Conservation (phyloP, 37 sponge, comb jelly and placozoan genomes). For the Petrosia ficiformis region DNA sequence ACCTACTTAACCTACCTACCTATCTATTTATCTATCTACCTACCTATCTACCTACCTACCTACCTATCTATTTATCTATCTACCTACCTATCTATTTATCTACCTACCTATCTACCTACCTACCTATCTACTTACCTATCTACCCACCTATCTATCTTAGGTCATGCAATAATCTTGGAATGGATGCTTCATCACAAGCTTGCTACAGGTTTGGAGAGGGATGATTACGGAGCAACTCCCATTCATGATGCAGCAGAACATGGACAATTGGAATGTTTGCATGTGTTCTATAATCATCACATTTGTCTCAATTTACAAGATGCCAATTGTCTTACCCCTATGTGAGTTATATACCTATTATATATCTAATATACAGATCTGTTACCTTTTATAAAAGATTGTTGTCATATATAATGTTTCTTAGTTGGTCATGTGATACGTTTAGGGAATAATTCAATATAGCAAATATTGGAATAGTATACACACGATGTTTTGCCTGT, state of each 20-base stretch:
- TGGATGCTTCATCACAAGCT: constrained; percentile 84
- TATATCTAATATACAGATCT: not conserved
- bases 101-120: no score
- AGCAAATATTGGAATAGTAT: no score
- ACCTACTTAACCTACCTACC: no score
- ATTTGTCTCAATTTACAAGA: constrained; percentile 54
- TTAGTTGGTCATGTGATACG: not conserved
- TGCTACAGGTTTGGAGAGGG: constrained; percentile 72
- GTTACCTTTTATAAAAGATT: not conserved
- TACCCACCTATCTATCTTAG: no score
- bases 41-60: no score
- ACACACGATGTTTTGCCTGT: no score
- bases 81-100: no score
- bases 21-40: no score
- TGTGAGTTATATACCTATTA: constrained; percentile 27
- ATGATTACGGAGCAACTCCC: constrained; percentile 89
- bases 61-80: no score
- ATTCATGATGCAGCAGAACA: constrained; percentile 93
- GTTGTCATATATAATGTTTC: not conserved
- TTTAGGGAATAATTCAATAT: not conserved
- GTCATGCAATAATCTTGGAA: constrained; percentile 82
- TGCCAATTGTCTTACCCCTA: constrained; percentile 71
- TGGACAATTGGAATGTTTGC: constrained; percentile 73
- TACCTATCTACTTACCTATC: no score
- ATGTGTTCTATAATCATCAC: constrained; percentile 68